Evolutionary conservation across 1,140 invertebrate genomes (phyloP), one percentile per base, ranked within the genome.

Genomic region (Calliphora vicina): DNA sequence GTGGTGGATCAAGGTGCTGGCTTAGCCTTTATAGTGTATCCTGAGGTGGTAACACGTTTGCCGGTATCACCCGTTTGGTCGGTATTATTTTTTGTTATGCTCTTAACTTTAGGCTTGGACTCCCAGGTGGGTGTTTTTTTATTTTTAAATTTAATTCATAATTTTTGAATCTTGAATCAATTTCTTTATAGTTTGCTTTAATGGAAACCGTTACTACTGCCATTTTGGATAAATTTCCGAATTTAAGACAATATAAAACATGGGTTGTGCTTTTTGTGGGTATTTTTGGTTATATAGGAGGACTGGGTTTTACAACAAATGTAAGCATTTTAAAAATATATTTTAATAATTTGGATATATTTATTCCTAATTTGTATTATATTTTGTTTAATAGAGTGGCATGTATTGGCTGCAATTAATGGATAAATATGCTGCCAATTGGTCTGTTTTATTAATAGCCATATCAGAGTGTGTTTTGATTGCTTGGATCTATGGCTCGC

Each of bases 401-500:
- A 96, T 96, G 94, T 96, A 96, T 88, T 95, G 96, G 93, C 91
- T 97, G 13, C 95, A 96, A 87, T 86, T 97, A 82, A 96, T 97
- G 94, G 96, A 97, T 86, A 96, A 96, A 85, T 96, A 97, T 87
- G 95, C 96, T 1, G 96, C 96, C 20, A 96, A 96, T 87, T 97
- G 95, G 94, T 96, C 95, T 20, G 96, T 97, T 1, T 91, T 97
- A 67, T 91, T 97, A 13, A 96, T 97, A 84, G 96, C 96, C 10
- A 95, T 96, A 72, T 92, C 93, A 42, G 96, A 97, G 90, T 94
- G 95, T 82, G 93, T 96, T 72, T 92, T 96, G 0, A 94, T 97
- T 42, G 94, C 94, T 12, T 97, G 95, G 95, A 93, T 97, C 2
- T 97, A 97, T 88, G 96, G 96, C 0, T 94, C 95, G 0, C 94